A percentile compares a stretch with the other conserved stretches of the same genome.
Evolutionary conservation across 2,888 invertebrate species (phyloP).

Genomic region (Syrphus vitripennis): DNA sequence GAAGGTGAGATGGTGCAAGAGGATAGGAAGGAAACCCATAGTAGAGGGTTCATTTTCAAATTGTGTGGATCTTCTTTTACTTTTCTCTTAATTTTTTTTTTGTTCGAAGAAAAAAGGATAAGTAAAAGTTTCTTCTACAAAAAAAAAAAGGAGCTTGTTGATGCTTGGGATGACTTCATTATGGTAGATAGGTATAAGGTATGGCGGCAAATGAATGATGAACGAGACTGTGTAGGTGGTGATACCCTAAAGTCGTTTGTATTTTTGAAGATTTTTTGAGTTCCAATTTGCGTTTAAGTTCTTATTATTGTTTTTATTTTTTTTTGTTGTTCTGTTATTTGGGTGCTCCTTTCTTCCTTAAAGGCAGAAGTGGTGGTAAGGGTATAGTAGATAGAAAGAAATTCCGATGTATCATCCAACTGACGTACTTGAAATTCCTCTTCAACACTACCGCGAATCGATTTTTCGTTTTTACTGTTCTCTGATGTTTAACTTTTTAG

Average conservation of each 20-base stretch:
- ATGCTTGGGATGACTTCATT: constrained; percentile 58
- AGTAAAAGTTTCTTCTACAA: constrained; percentile 36
- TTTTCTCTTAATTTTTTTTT: neutral
- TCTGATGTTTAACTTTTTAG: neutral
- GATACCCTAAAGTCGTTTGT: neutral
- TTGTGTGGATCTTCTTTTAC: constrained; percentile 38
- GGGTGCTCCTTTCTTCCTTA: neutral
- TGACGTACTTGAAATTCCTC: constrained; percentile 45
- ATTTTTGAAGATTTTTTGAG: constrained; percentile 36
- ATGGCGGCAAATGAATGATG: constrained; percentile 67
- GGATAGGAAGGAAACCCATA: neutral
- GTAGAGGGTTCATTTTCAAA: constrained; percentile 60
- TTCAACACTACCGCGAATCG: constrained; percentile 41
- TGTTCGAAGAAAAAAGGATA: neutral
- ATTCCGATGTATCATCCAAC: constrained; percentile 52
- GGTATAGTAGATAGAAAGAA: too few species aligned
- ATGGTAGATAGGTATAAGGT: too few species aligned
- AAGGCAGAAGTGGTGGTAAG: neutral
- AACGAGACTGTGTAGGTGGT: constrained; percentile 33
- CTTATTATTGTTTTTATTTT: constrained; percentile 37
- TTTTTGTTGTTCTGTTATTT: constrained; percentile 7
- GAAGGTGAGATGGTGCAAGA: too few species aligned
- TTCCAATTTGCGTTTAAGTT: constrained; percentile 37
- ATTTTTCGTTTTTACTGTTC: constrained; percentile 18
- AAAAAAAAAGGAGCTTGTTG: constrained; percentile 30